These are phyloP conservation scores for Zeugodacus cucurbitae DNA, from an alignment of 1,140 invertebrate species.

Conservation along the genomic window DNA sequence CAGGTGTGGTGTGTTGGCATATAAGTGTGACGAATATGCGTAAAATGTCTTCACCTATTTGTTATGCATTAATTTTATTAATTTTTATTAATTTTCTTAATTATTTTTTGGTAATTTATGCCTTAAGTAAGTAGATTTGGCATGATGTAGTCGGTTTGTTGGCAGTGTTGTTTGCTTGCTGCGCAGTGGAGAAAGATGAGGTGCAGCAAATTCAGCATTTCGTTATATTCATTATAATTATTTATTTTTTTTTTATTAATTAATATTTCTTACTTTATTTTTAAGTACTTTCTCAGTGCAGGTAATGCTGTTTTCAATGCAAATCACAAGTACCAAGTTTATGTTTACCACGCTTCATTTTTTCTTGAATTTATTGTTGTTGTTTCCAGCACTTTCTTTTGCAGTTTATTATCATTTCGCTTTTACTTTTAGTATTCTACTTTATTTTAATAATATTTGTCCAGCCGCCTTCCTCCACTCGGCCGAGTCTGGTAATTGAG, in stretches of 20 bases:
- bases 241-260: background rate
- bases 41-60: too few species aligned
- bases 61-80: background rate
- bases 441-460: background rate
- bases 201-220: background rate
- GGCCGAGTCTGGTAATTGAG: background rate
- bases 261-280: too few species aligned
- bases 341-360: background rate
- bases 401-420: background rate
- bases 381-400: background rate
- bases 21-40: background rate
- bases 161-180: slow-evolving; percentile 4
- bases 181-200: background rate
- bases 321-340: background rate
- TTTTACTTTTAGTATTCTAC: background rate
- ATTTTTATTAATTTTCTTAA: background rate
- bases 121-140: slow-evolving; percentile 3
- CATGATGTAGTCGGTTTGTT: background rate
- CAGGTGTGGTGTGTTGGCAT: background rate
- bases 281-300: background rate
- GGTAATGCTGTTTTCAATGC: background rate
- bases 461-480: background rate
- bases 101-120: background rate
- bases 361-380: background rate
- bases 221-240: background rate